Evolutionary conservation across 2,888 invertebrate genomes (phyloP), one percentile per base, ranked within the genome.

Genomic region (Nemapogon koenigi): DNA sequence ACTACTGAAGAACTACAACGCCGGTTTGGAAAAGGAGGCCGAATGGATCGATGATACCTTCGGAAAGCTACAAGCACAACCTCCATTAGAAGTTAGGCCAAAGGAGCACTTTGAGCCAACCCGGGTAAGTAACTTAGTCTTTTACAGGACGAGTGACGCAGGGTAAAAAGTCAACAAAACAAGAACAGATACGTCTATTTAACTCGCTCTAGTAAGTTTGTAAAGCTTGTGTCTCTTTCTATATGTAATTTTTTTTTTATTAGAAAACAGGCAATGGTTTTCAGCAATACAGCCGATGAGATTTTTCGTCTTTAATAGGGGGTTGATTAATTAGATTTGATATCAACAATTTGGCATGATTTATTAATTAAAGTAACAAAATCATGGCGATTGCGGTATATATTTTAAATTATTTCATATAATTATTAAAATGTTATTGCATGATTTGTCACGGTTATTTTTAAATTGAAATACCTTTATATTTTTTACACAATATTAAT

Each of bases 31-130:
- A 57, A 87, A 88, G 48, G 96, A 97, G 64, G 90, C 91, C 49
- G 87, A 88, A 52, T 96, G 94, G 88, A 85, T 96, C 42, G 92
- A 94, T 56, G 93, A 92, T 48, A 87, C 90, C 13, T 91, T 90
- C 59, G 84, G 82, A 46, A 91, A 91, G 62, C 80, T 94, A 37
- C 91, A 93, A 50, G 85, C 84, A 14, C 81, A 88, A 50, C 86
- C 88, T 35, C 88, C 90, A 8, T 81, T 85, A 43, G 85, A 84
- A 49, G 72, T 86, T 46, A 76, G 86, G 47, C 86, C 88, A 1
- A 87, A 87, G 55, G 89, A 90, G 52, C 85, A 87, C 55, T 81
- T 91, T 43, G 90, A 92, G 59, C 86, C 88, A 19, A 87, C 91
- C 30, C 85, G 90, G 86, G 92, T 93, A 76, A 75, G 72, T 18